Percentiles rank a stretch among this genome's conserved stretches.
Evolutionary conservation across 1,140 invertebrate species (phyloP).

Genomic region (Orchestia grillus): DNA sequence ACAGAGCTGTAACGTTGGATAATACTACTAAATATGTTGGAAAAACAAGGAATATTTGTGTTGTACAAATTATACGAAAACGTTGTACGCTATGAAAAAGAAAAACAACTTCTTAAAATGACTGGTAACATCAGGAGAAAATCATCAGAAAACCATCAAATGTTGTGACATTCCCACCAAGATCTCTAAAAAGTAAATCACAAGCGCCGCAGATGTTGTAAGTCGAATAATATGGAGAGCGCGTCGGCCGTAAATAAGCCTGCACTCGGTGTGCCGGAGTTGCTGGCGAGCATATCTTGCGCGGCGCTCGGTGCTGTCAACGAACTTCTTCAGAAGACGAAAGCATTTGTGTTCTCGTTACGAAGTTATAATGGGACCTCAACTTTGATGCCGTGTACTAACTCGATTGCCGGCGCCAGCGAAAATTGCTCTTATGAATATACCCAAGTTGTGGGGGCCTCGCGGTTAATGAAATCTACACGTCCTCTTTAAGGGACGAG

Average conservation of each 20-base stretch:
- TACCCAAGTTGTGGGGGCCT: background rate
- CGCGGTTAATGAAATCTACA: background rate
- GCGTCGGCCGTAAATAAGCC: background rate
- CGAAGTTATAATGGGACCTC: slow-evolving; percentile 5
- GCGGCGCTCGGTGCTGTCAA: background rate
- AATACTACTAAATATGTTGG: too few species aligned
- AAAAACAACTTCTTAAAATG: too few species aligned
- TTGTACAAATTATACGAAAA: too few species aligned
- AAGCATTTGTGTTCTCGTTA: slow-evolving; percentile 35
- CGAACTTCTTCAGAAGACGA: background rate
- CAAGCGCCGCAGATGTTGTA: too few species aligned
- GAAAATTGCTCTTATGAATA: slow-evolving; percentile 10
- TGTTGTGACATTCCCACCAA: background rate
- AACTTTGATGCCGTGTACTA: slow-evolving; percentile 1
- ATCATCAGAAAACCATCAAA: too few species aligned
- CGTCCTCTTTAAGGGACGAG: background rate
- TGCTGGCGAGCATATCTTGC: background rate
- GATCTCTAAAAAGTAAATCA: too few species aligned
- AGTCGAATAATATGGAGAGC: too few species aligned
- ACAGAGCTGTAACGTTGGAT: too few species aligned
- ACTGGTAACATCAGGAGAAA: too few species aligned
- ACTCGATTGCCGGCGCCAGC: background rate
- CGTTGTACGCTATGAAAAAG: too few species aligned
- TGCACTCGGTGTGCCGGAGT: background rate
- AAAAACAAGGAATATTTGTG: too few species aligned